These are phyloP conservation scores for Salvelinus sp. DNA, from an alignment of 2,113 vertebrate species.

Conservation along the genomic window DNA sequence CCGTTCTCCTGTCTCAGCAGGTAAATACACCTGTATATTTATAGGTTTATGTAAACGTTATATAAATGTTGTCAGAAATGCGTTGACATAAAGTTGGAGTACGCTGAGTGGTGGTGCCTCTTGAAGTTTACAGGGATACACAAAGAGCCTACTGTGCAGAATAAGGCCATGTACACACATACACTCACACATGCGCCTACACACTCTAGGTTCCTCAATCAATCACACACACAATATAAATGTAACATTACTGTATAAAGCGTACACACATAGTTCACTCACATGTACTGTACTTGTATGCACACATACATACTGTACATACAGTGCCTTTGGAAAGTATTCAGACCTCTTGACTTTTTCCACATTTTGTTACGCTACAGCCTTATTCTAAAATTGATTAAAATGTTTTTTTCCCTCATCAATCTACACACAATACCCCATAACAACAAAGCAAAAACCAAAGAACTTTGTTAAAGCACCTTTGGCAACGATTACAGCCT, in stretches of 20 bases:
- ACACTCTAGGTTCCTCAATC: not conserved
- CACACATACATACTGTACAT: not conserved
- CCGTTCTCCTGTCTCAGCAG: slow-evolving; percentile 29
- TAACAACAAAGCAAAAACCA: too few species aligned
- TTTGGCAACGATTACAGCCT: too few species aligned
- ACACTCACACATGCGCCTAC: slow-evolving; percentile 1
- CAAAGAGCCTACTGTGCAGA: slow-evolving; percentile 65
- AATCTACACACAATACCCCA: too few species aligned
- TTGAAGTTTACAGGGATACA: slow-evolving; percentile 37
- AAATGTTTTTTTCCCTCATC: too few species aligned
- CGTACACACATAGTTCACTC: not conserved
- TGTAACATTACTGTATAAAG: too few species aligned
- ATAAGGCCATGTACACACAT: not conserved
- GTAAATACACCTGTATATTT: slow-evolving; percentile 74
- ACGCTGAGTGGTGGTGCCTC: slow-evolving; percentile 34
- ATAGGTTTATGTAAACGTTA: slow-evolving; percentile 60
- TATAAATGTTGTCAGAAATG: slow-evolving; percentile 62
- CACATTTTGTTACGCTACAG: too few species aligned
- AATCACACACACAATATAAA: too few species aligned
- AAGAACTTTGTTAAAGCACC: too few species aligned
- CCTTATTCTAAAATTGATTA: too few species aligned
- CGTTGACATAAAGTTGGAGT: slow-evolving; percentile 57
- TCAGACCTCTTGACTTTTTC: too few species aligned
- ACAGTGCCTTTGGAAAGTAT: not conserved
- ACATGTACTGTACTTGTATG: not conserved